Percentiles rank a stretch among this genome's conserved stretches.
Evolutionary conservation across 2,888 invertebrate genomes (phyloP).

Genomic region (Deilephila elpenor): DNA sequence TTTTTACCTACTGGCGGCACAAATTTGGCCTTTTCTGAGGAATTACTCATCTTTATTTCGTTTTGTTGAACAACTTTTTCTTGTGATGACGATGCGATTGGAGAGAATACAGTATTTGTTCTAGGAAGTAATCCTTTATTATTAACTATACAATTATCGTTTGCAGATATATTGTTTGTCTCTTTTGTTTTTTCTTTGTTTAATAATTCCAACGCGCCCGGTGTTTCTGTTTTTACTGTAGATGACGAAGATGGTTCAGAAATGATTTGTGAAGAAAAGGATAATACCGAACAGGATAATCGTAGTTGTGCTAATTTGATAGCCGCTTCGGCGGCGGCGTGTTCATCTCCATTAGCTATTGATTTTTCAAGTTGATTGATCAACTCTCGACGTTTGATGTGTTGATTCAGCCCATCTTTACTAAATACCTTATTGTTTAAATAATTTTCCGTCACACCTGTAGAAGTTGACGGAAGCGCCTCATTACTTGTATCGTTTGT

Average conservation of each 20-base stretch:
- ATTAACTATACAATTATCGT: not conserved
- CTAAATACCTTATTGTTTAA: slow-evolving; percentile 25
- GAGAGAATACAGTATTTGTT: not conserved
- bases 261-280: slow-evolving; percentile 76
- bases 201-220: not conserved
- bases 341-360: slow-evolving; percentile 90
- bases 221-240: not conserved
- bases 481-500: not conserved
- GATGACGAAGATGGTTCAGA: slow-evolving; percentile 44
- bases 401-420: slow-evolving; percentile 54
- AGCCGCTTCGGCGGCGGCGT: slow-evolving; percentile 90
- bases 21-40: not conserved
- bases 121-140: not conserved
- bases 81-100: slow-evolving; percentile 5
- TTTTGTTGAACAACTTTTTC: not conserved
- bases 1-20: slow-evolving; percentile 25
- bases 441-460: not conserved
- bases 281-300: slow-evolving; percentile 88
- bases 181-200: slow-evolving; percentile 5
- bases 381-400: slow-evolving; percentile 73
- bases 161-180: not conserved
- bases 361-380: slow-evolving; percentile 90
- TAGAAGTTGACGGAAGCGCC: not conserved
- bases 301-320: slow-evolving; percentile 90
- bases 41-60: not conserved